Conservation (phyloP, 2,797 vertebrate genomes). For the Amblyopsis hoosieri region DNA sequence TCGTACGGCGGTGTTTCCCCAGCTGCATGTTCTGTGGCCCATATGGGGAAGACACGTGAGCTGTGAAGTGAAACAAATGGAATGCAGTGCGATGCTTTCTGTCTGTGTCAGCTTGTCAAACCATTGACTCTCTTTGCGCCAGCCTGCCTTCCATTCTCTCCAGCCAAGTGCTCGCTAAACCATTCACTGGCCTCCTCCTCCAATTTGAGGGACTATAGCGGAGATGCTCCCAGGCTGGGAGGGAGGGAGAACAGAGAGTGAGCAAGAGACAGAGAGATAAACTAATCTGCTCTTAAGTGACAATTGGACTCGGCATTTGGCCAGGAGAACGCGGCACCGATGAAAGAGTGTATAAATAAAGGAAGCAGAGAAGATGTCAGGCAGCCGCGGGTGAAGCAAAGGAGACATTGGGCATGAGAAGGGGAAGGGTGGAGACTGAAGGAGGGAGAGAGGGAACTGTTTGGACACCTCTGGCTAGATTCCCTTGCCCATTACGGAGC, state of each 20-base stretch:
- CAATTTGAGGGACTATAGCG: conserved; percentile 35
- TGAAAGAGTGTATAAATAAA: conserved; percentile 78
- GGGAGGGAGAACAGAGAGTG: conserved; percentile 23
- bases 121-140: conserved; percentile 51
- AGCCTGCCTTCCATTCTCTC: conserved; percentile 65
- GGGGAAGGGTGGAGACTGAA: conserved; percentile 41
- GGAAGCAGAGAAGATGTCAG: conserved; percentile 67
- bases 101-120: conserved; percentile 57
- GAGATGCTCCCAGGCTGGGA: conserved; percentile 51
- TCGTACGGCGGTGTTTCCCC: conserved; percentile 29
- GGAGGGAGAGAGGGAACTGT: conserved; percentile 45
- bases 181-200: conserved; percentile 49
- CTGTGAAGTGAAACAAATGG: conserved; percentile 24
- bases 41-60: conserved; percentile 38
- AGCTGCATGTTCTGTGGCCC: conserved; percentile 44
- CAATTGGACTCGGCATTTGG: conserved; percentile 74
- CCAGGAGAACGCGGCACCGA: conserved; percentile 62
- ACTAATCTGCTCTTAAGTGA: conserved; percentile 76
- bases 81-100: conserved; percentile 25
- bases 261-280: conserved; percentile 15
- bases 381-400: conserved; percentile 48
- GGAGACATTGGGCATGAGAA: conserved; percentile 58
- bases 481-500: conserved; percentile 63
- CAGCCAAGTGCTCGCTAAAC: conserved; percentile 73
- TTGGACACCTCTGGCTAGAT: conserved; percentile 69